These are phyloP conservation scores for Misgurnus anguillicaudatus DNA, from an alignment of 2,113 vertebrate species.

Conservation along the genomic window DNA sequence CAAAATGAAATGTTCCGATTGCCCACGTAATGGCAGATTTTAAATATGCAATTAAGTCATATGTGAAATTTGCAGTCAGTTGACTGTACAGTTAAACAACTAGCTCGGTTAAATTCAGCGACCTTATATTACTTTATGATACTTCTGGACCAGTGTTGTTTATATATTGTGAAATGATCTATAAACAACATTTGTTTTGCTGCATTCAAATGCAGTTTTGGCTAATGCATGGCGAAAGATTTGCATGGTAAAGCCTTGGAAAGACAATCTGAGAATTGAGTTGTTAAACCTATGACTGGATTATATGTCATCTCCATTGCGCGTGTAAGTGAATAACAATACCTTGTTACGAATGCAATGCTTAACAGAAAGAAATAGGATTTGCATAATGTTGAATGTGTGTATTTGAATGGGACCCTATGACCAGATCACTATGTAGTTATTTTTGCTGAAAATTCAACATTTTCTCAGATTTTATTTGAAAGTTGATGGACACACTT, in stretches of 20 bases:
- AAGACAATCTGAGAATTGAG: slow-evolving; percentile 1
- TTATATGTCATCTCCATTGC: slow-evolving; percentile 21
- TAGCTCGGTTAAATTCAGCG: slow-evolving; percentile 50
- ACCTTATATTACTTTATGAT: slow-evolving; percentile 50
- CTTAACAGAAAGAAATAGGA: neutral
- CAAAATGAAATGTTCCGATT: neutral
- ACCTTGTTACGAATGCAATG: neutral
- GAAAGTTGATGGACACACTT: neutral
- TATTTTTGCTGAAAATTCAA: no score
- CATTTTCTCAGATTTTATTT: no score
- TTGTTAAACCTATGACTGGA: slow-evolving; percentile 16
- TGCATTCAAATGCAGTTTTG: slow-evolving; percentile 26
- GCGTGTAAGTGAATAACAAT: neutral
- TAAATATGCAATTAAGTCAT: slow-evolving; percentile 50
- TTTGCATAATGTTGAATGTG: neutral
- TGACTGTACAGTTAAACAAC: slow-evolving; percentile 52
- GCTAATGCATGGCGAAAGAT: slow-evolving; percentile 11
- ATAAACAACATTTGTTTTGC: slow-evolving; percentile 21
- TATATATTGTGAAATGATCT: no score
- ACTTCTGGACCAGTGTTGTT: no score
- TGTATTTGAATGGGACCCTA: neutral
- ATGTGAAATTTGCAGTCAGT: slow-evolving; percentile 48
- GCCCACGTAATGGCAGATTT: slow-evolving; percentile 14
- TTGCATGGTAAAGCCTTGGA: slow-evolving; percentile 12
- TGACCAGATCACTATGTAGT: no score